These are phyloP conservation scores for Silurus meridionalis DNA, from an alignment of 2,113 vertebrate genomes.

Conservation along the genomic window DNA sequence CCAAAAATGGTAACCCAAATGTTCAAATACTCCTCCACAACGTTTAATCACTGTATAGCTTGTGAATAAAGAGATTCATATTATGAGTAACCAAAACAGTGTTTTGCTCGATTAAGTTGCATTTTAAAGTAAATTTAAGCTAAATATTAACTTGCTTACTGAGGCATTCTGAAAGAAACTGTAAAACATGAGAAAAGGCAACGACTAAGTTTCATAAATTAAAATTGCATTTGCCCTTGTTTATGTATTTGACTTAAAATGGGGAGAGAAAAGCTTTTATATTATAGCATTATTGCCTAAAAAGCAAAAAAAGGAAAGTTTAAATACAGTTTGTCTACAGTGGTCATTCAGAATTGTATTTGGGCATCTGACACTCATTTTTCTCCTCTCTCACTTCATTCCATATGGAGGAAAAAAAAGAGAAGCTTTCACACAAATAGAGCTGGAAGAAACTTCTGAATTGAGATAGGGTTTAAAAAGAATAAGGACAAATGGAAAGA, in stretches of 20 bases:
- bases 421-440: background rate
- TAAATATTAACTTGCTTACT: conserved; percentile 4
- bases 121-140: background rate
- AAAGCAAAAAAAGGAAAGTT: background rate
- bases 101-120: background rate
- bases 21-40: background rate
- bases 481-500: background rate
- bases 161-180: background rate
- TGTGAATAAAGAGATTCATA: background rate
- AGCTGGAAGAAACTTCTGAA: conserved; percentile 8
- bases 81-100: background rate
- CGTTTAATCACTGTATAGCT: background rate
- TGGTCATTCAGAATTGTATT: background rate
- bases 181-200: background rate
- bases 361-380: background rate
- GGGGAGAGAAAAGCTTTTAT: background rate
- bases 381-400: conserved; percentile 21
- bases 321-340: conserved; percentile 12
- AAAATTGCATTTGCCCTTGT: background rate
- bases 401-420: conserved; percentile 1
- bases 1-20: background rate
- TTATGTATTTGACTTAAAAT: background rate
- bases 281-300: background rate
- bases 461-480: background rate
- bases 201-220: background rate